Conservation (phyloP, 1,140 invertebrate species). For the Drosophila rhopaloa region DNA sequence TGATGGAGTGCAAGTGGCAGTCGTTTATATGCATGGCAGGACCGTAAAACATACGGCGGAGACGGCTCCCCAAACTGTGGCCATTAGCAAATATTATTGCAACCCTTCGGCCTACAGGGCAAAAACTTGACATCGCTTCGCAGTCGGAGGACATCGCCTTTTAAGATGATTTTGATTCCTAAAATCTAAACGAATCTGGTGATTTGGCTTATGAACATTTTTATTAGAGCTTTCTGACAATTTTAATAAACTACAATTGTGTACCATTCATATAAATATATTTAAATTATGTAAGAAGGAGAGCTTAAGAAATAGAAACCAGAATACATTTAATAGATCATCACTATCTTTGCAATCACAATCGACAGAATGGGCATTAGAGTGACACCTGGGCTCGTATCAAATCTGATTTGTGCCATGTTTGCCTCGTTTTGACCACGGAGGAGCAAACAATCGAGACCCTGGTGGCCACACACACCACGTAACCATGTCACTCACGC, state of each 20-base stretch:
- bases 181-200: neutral
- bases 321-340: conserved; percentile 9
- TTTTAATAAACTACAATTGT: no score
- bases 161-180: neutral
- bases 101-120: conserved; percentile 24
- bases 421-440: conserved; percentile 41
- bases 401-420: conserved; percentile 38
- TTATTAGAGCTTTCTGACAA: no score
- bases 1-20: conserved; percentile 67
- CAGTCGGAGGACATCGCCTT: neutral
- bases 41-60: conserved; percentile 39
- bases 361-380: conserved; percentile 8
- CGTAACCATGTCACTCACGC: neutral
- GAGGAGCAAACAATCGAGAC: conserved; percentile 40
- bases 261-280: no score
- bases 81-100: conserved; percentile 76
- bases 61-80: conserved; percentile 32
- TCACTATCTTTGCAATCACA: neutral
- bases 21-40: conserved; percentile 54
- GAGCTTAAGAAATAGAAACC: neutral
- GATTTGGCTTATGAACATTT: no score
- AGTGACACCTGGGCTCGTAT: conserved; percentile 45
- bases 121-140: neutral
- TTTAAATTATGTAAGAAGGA: no score
- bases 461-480: conserved; percentile 16